Conservation (phyloP, 2,113 vertebrate genomes). For the Lethenteron camtschaticum region DNA sequence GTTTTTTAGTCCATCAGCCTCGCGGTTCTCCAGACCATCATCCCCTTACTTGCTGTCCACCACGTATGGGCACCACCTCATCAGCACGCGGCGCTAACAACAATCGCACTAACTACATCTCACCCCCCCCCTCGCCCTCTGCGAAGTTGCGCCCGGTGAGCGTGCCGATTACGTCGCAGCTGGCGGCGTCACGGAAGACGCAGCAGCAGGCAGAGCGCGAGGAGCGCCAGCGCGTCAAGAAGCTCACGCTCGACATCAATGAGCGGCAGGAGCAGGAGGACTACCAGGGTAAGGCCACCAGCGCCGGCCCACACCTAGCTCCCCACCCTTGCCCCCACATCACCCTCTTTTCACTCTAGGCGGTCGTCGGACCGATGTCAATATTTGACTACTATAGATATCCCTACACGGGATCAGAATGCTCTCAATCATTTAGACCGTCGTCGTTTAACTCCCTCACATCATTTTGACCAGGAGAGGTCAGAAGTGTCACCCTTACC, state of each 20-base stretch:
- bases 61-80: too few species aligned
- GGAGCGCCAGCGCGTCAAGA: slow-evolving; percentile 96
- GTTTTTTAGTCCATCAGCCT: too few species aligned
- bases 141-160: slow-evolving; percentile 88
- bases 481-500: too few species aligned
- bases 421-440: too few species aligned
- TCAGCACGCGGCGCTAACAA: too few species aligned
- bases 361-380: neutral
- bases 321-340: neutral
- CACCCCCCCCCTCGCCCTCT: neutral
- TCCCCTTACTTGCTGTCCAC: too few species aligned
- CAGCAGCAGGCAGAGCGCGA: slow-evolving; percentile 96
- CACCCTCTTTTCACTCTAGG: neutral
- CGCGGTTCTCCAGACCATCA: too few species aligned
- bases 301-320: neutral
- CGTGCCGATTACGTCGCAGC: slow-evolving; percentile 87
- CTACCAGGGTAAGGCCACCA: slow-evolving; percentile 53
- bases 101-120: too few species aligned
- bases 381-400: too few species aligned
- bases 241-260: slow-evolving; percentile 92
- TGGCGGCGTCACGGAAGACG: slow-evolving; percentile 93
- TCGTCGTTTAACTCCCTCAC: too few species aligned
- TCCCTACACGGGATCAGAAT: too few species aligned
- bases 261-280: slow-evolving; percentile 95
- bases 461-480: too few species aligned